Conservation (phyloP, 1,140 invertebrate genomes). For the Cotesia vestalis region DNA sequence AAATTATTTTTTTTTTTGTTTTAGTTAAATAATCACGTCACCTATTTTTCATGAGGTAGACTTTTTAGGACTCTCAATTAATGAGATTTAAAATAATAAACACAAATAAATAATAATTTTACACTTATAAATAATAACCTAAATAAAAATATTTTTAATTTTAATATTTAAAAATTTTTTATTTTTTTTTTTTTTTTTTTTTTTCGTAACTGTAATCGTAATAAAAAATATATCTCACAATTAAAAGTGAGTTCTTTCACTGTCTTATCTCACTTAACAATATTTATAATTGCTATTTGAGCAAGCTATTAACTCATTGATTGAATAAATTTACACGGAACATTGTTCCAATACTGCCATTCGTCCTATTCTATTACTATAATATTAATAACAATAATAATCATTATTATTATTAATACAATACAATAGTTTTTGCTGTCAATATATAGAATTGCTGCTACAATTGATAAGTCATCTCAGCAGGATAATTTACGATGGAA, state of each 20-base stretch:
- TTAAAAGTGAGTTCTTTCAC: no score
- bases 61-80: constrained; percentile 13
- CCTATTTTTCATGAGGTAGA: constrained; percentile 32
- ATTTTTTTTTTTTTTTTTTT: not conserved
- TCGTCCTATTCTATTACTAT: no score
- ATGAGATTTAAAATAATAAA: constrained; percentile 13
- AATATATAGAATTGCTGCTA: no score
- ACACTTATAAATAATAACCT: not conserved
- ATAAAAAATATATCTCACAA: constrained; percentile 11
- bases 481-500: no score
- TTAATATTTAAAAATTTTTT: not conserved
- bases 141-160: not conserved
- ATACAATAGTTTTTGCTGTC: no score
- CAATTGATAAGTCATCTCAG: no score
- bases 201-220: not conserved
- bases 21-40: not conserved
- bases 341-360: constrained; percentile 6
- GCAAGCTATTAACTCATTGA: constrained; percentile 17
- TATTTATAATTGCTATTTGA: constrained; percentile 28
- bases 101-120: not conserved
- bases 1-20: not conserved
- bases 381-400: no score
- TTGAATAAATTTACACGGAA: constrained; percentile 24
- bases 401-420: no score
- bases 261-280: constrained; percentile 1